These are phyloP conservation scores for Gonioctena quinquepunctata DNA, from an alignment of 1,140 invertebrate genomes.

Conservation along the genomic window DNA sequence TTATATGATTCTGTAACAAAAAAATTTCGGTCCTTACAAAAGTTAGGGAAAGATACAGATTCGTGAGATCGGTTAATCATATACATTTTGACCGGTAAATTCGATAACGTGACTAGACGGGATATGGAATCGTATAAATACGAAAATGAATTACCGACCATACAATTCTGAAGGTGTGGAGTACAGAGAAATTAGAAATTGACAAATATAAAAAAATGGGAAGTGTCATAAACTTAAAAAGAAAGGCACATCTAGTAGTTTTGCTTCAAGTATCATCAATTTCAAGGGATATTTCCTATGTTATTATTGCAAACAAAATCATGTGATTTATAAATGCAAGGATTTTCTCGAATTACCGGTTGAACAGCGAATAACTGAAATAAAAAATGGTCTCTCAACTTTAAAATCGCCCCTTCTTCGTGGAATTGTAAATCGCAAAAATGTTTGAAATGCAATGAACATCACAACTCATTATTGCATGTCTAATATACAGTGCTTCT, in stretches of 20 bases:
- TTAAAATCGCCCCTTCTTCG: not conserved
- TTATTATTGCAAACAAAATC: not conserved
- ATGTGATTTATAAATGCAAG: not conserved
- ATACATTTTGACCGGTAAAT: conserved; percentile 5
- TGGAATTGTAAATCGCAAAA: not conserved
- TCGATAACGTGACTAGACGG: not conserved
- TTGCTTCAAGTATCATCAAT: too few relatives aligned
- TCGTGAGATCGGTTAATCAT: conserved; percentile 12
- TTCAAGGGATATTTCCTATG: too few relatives aligned
- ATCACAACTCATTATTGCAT: not conserved
- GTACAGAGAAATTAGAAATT: too few relatives aligned
- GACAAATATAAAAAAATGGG: not conserved
- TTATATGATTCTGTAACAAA: not conserved
- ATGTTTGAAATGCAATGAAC: not conserved
- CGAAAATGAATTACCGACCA: not conserved
- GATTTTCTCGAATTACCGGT: not conserved
- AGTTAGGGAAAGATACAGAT: not conserved
- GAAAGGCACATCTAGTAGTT: too few relatives aligned
- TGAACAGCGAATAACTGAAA: not conserved
- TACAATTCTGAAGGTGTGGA: not conserved
- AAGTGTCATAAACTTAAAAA: not conserved
- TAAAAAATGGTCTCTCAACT: not conserved
- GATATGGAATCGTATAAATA: conserved; percentile 7
- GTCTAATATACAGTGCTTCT: too few relatives aligned
- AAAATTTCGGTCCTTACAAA: not conserved